phyloP scores from a whole-genome alignment of 2,888 invertebrate genomes.

The Drosophila infuscata region DNA sequence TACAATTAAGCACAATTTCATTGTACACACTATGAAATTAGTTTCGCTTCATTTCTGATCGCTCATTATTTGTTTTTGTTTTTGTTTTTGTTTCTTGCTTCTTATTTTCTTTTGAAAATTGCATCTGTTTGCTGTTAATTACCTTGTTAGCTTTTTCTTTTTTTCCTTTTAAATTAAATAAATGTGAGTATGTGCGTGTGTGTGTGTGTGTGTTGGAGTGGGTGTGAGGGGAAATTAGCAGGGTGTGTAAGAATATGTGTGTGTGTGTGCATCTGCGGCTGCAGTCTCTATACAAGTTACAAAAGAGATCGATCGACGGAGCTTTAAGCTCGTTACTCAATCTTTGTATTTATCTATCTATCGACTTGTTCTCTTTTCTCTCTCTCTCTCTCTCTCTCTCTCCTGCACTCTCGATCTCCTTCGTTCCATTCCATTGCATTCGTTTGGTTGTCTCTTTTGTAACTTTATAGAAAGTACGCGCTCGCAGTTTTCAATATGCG shows the following conservation, averaged over 20 bases:
- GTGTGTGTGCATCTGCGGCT: conserved; percentile 58
- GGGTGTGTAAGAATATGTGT: conserved; percentile 26
- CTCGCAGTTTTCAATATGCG: conserved; percentile 62
- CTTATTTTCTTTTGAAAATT: conserved; percentile 47
- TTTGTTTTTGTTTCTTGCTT: conserved; percentile 23
- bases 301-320: conserved; percentile 66
- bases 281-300: conserved; percentile 84
- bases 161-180: conserved; percentile 66
- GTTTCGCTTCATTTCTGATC: conserved; percentile 52
- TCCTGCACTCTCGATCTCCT: conserved; percentile 5
- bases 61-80: conserved; percentile 30
- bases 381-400: conserved; percentile 18
- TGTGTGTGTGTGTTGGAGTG: conserved; percentile 24
- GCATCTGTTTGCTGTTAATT: conserved; percentile 58
- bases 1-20: conserved; percentile 83
- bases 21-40: conserved; percentile 72
- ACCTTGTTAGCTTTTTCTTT: conserved; percentile 24
- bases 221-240: conserved; percentile 37
- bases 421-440: conserved; percentile 11
- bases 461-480: conserved; percentile 84
- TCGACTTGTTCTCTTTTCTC: conserved; percentile 26
- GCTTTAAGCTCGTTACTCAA: conserved; percentile 40
- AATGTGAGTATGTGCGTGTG: conserved; percentile 61
- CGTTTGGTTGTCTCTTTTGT: conserved; percentile 64
- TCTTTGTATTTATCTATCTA: conserved; percentile 21